phyloP scores from a whole-genome alignment of 2,113 vertebrate genomes.

The Platysteira castanea region DNA sequence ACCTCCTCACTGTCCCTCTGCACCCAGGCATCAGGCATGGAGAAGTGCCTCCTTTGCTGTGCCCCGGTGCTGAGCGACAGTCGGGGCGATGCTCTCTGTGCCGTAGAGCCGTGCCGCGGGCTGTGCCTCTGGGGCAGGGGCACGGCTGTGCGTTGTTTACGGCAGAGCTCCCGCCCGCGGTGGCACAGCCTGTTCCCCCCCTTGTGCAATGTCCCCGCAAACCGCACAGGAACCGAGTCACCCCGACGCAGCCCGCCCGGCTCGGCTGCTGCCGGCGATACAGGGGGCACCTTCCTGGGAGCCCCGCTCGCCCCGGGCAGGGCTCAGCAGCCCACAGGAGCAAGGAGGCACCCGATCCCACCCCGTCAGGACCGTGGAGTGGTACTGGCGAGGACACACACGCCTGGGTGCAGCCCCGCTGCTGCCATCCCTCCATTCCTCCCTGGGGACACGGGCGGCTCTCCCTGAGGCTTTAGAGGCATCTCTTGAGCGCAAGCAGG shows the following conservation, averaged over 20 bases:
- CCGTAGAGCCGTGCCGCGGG: accelerated
- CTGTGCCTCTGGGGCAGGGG: background rate
- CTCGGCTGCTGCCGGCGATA: background rate
- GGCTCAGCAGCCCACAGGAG: background rate
- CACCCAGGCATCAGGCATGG: background rate
- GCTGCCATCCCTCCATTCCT: background rate
- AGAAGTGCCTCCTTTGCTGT: background rate
- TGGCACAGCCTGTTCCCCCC: background rate
- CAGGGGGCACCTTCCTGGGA: background rate
- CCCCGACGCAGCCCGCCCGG: background rate
- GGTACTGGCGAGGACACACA: background rate
- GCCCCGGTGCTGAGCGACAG: background rate
- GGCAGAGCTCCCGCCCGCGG: background rate
- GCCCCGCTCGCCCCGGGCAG: accelerated
- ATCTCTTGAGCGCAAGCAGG: accelerated
- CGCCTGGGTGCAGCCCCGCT: accelerated
- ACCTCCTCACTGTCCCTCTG: background rate
- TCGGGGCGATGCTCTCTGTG: background rate
- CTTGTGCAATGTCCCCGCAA: background rate
- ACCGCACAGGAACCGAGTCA: constrained; percentile 42
- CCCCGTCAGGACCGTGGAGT: accelerated
- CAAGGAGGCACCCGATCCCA: accelerated
- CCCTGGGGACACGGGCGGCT: accelerated
- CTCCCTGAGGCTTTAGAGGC: background rate
- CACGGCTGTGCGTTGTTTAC: background rate